Evolutionary conservation across 1,140 invertebrate genomes (phyloP), one percentile per base, ranked within the genome.

Genomic region (Drosophila punjabiensis): DNA sequence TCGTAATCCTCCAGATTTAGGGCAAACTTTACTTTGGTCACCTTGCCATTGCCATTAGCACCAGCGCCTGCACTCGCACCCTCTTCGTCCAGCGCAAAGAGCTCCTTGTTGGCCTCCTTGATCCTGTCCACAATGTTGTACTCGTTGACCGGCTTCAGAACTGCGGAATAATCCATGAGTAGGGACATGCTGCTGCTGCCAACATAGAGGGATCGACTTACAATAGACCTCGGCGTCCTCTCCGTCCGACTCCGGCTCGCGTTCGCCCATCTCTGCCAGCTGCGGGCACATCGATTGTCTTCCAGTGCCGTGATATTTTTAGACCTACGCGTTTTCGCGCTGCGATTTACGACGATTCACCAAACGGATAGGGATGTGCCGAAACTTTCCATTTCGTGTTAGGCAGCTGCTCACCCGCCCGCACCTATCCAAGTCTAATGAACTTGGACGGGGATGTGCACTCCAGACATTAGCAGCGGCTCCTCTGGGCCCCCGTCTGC

Each of bases 241-340:
- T 24, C 55, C 97, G 92, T 98, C 98, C 66, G 97, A 98, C 93
- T 99, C 97, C 41, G 97, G 94, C 91, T 98, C 97, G 92, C 98
- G 98, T 92, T 98, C 97, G 81, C 98, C 96, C 76, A 95, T 94
- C 63, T 92, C 79, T 87, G 88, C 43, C 68, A 56, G 61, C 76
- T 61, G 65, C 47, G 76, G 59, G 64, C 64, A 52, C 66, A 65
- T 82, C 69, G 69, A 65, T 74, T 82, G 62, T 56, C 69, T 52
- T 43, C 61, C 20, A 67, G 74, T 58, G 55, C 62, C 33, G 70
- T 41, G 63, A 32, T 87, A 86, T 89, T 90, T 80, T 90, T 90
- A 90, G 84, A 77, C 35, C 18, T 33, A 24, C 28, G 45, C 56
- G 45, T 59, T 74, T 73, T 64, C 32, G 73, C 52, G 43, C 62